Percentiles rank a stretch among this genome's conserved stretches.
phyloP scores from a whole-genome alignment of 2,113 vertebrate species.

The Felis chaus region DNA sequence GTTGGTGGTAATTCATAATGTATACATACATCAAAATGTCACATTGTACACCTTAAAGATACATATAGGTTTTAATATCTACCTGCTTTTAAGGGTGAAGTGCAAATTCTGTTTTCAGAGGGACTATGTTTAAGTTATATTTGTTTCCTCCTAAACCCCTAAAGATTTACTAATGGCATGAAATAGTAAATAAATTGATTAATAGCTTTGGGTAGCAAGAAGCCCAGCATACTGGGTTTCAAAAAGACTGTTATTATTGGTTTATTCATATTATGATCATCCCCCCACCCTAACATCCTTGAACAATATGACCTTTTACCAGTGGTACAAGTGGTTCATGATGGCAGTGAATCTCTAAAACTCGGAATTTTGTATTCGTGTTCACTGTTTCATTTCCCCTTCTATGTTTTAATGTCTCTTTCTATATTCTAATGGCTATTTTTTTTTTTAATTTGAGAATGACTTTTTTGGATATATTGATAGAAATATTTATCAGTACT shows the following conservation, averaged over 20 bases:
- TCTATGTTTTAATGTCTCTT: not conserved
- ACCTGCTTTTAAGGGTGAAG: not conserved
- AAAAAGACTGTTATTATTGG: not conserved
- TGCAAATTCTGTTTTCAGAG: not conserved
- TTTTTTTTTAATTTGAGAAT: conserved; percentile 33
- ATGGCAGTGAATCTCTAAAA: not conserved
- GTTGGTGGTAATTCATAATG: not conserved
- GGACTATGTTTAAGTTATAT: not conserved
- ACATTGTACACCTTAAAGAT: not conserved
- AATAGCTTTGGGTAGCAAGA: not conserved
- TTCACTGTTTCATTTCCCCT: not conserved
- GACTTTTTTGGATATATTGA: not conserved
- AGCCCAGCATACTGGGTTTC: not conserved
- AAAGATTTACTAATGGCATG: conserved; percentile 15
- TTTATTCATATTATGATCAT: conserved; percentile 3
- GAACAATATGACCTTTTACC: not conserved
- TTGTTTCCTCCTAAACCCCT: not conserved
- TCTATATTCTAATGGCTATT: not conserved
- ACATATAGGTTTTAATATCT: not conserved
- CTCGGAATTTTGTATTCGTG: not conserved
- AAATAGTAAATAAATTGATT: conserved; percentile 11
- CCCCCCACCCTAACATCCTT: not conserved
- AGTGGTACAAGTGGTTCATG: not conserved
- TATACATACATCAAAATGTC: not conserved
- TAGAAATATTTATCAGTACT: conserved; percentile 22